Conservation (phyloP, 2,888 invertebrate species). For the Microchrysa polita region DNA sequence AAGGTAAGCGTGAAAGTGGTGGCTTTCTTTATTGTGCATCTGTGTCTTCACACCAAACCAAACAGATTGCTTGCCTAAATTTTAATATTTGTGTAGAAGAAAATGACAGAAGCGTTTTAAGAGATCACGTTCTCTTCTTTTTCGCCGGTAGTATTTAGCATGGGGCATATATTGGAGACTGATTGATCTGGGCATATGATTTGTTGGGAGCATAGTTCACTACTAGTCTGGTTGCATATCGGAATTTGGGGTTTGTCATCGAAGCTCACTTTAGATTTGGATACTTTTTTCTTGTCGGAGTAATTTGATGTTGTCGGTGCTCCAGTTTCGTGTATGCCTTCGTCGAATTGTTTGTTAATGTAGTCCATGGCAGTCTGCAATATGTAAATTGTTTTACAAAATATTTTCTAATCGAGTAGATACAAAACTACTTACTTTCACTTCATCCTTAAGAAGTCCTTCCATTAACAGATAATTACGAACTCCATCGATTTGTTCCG, state of each 20-base stretch:
- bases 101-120: constrained; percentile 17
- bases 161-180: constrained; percentile 16
- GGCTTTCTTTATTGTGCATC: not conserved
- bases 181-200: constrained; percentile 11
- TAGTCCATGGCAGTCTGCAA: constrained; percentile 27
- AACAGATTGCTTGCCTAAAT: not conserved
- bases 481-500: constrained; percentile 73
- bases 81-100: too few species aligned
- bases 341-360: not conserved
- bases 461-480: constrained; percentile 74
- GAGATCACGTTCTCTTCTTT: not conserved
- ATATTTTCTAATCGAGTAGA: not conserved
- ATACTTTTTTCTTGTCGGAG: not conserved
- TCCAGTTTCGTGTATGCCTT: not conserved
- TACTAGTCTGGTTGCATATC: too few species aligned
- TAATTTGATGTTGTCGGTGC: not conserved
- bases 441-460: constrained; percentile 71
- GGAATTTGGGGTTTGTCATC: not conserved
- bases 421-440: constrained; percentile 45
- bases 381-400: not conserved
- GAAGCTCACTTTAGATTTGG: not conserved
- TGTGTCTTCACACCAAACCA: not conserved
- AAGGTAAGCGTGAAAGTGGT: constrained; percentile 18
- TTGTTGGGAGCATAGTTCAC: constrained; percentile 38
- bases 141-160: not conserved